A percentile compares a stretch with the other conserved stretches of the same genome.
Evolutionary conservation across 1,140 invertebrate species (phyloP).

Genomic region (Bombus waltoni): DNA sequence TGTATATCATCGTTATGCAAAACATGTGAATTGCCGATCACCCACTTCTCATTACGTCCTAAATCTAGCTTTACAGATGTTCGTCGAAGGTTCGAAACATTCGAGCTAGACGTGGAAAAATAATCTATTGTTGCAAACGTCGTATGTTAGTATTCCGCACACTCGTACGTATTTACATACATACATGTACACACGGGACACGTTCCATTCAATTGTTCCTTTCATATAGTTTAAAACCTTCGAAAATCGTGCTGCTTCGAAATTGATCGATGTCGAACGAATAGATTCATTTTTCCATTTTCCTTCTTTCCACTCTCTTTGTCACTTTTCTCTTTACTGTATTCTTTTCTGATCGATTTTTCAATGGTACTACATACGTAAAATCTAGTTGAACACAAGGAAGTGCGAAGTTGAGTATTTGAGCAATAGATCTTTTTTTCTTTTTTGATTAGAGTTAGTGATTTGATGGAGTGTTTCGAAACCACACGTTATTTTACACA

Average conservation of each 20-base stretch:
- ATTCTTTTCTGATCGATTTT: background rate
- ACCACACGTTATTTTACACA: background rate
- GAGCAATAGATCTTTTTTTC: conserved; percentile 16
- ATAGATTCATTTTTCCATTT: background rate
- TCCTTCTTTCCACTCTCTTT: background rate
- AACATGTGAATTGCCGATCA: conserved; percentile 8
- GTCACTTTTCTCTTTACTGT: background rate
- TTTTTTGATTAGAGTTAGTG: conserved; percentile 7
- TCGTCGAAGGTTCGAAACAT: conserved; percentile 29
- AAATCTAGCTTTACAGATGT: conserved; percentile 38
- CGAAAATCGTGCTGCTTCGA: conserved; percentile 31
- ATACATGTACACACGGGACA: conserved; percentile 28
- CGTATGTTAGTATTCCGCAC: conserved; percentile 19
- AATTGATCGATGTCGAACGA: background rate
- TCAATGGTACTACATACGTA: background rate
- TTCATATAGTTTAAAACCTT: conserved; percentile 4
- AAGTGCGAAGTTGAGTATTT: conserved; percentile 24
- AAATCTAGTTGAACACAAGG: conserved; percentile 17
- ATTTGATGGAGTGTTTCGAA: conserved; percentile 1
- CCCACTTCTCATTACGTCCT: conserved; percentile 6
- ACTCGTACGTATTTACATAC: conserved; percentile 36
- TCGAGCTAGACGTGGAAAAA: conserved; percentile 50
- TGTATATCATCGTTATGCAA: conserved; percentile 21
- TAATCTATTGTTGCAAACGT: conserved; percentile 47
- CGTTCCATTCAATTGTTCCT: conserved; percentile 5